Conservation (phyloP, 2,113 vertebrate species). For the Ptyas mucosa region DNA sequence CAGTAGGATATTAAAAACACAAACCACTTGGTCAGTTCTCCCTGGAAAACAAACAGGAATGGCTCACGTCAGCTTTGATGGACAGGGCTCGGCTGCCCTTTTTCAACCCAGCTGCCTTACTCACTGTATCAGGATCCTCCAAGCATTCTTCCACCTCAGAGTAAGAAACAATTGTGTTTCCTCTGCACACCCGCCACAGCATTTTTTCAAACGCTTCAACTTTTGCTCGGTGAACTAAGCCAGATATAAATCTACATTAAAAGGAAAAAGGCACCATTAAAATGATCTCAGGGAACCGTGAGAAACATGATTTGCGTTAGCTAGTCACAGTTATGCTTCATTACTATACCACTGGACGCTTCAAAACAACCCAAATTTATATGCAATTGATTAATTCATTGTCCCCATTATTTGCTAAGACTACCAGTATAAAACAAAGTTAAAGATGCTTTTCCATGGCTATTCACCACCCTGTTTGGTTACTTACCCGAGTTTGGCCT, state of each 20-base stretch:
- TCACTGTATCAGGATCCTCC: slow-evolving; percentile 85
- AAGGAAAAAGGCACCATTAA: background rate
- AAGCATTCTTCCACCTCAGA: slow-evolving; percentile 84
- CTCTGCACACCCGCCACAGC: slow-evolving; percentile 95
- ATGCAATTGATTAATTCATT: background rate
- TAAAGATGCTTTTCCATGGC: background rate
- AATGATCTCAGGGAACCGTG: background rate
- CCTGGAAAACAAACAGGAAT: slow-evolving; percentile 64
- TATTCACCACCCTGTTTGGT: too few species aligned
- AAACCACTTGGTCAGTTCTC: slow-evolving; percentile 83
- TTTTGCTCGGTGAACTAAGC: slow-evolving; percentile 85
- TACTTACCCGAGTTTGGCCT: slow-evolving; percentile 90
- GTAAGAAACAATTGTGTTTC: slow-evolving; percentile 91
- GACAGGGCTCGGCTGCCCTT: background rate
- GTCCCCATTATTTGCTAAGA: background rate
- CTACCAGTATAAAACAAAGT: background rate
- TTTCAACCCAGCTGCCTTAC: slow-evolving; percentile 33
- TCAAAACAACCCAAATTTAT: background rate
- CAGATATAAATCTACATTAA: slow-evolving; percentile 83
- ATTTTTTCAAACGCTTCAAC: slow-evolving; percentile 93
- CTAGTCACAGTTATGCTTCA: background rate
- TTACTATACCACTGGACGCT: background rate
- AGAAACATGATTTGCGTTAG: background rate
- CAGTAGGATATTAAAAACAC: slow-evolving; percentile 95
- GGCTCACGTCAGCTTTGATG: background rate